Conservation (phyloP, 1,140 invertebrate species). For the Diachasma alloeum region DNA sequence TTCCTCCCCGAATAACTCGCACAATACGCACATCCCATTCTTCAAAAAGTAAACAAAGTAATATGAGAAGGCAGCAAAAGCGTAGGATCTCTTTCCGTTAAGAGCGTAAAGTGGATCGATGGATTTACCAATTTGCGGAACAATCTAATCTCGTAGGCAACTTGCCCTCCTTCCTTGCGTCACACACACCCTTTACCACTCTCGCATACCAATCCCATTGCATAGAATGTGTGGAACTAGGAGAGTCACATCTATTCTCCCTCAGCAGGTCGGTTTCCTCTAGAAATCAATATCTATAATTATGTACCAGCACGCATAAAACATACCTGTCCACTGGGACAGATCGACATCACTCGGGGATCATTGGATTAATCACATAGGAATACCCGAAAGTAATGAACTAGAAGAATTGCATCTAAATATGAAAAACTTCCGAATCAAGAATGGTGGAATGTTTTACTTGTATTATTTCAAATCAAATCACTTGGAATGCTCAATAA, state of each 20-base stretch:
- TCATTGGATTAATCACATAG: background rate
- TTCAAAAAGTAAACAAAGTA: background rate
- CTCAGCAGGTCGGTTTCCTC: slow-evolving; percentile 21
- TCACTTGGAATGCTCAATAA: too few relatives aligned
- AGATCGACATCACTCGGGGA: background rate
- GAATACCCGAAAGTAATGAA: background rate
- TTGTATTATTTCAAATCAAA: too few relatives aligned
- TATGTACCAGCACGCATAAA: slow-evolving; percentile 43
- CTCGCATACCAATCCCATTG: background rate
- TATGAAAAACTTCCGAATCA: too few relatives aligned
- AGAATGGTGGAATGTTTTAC: too few relatives aligned
- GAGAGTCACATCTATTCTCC: background rate
- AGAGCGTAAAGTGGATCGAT: background rate
- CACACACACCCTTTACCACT: background rate
- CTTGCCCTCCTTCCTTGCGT: background rate
- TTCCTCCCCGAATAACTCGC: too few relatives aligned
- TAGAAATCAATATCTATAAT: slow-evolving; percentile 54
- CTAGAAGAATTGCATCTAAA: background rate
- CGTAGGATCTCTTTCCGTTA: background rate
- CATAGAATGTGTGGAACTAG: background rate
- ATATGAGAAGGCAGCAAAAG: background rate
- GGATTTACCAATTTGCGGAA: slow-evolving; percentile 3
- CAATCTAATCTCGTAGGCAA: background rate
- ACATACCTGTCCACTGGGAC: slow-evolving; percentile 1
- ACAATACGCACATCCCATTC: background rate